Percentiles rank a stretch among this genome's conserved stretches.
Evolutionary conservation across 1,140 invertebrate genomes (phyloP).

Genomic region (Augochlora pura): DNA sequence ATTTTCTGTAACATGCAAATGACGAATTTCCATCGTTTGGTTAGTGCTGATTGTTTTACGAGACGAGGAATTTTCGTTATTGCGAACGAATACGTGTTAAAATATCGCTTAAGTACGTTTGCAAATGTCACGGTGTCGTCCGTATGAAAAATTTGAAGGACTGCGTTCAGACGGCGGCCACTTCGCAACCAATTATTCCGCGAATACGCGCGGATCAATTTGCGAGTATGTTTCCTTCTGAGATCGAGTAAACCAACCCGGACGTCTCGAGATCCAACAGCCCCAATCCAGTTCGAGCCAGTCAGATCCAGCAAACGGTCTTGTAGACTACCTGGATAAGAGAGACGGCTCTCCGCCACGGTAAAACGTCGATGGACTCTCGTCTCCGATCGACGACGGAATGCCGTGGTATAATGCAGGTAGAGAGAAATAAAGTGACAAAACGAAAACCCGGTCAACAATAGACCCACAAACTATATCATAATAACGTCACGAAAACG

Average conservation of each 20-base stretch:
- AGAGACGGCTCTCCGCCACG: slow-evolving; percentile 17
- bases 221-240: slow-evolving; percentile 26
- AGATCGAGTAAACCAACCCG: slow-evolving; percentile 44
- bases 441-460: background rate
- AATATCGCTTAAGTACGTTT: background rate
- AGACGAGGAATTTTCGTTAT: too few species aligned
- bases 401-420: background rate
- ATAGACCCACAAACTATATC: background rate
- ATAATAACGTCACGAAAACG: background rate
- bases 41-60: too few species aligned
- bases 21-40: too few species aligned
- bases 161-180: background rate
- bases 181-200: slow-evolving; percentile 51
- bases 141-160: background rate
- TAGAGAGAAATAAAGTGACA: background rate
- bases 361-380: slow-evolving; percentile 29
- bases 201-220: slow-evolving; percentile 39
- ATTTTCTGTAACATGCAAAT: too few species aligned
- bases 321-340: slow-evolving; percentile 60
- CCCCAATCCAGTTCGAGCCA: slow-evolving; percentile 75
- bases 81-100: too few species aligned
- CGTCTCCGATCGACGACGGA: background rate
- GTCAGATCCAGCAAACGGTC: slow-evolving; percentile 66
- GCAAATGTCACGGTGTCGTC: background rate
- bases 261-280: slow-evolving; percentile 72